Conservation (phyloP, 1,140 invertebrate genomes). For the Cydia strobilella region DNA sequence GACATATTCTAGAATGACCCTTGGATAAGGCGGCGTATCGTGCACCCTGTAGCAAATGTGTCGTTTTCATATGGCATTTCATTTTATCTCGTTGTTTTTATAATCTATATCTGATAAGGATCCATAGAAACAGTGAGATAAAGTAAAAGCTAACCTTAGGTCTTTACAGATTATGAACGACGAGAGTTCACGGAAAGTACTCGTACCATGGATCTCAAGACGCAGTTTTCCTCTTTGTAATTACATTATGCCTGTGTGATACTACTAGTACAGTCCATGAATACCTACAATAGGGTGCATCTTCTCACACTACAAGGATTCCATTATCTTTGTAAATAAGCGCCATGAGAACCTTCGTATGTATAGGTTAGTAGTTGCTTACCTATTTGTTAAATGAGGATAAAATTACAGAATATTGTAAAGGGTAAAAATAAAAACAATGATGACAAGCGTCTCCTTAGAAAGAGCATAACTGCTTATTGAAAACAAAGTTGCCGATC, state of each 20-base stretch:
- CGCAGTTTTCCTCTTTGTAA: not conserved
- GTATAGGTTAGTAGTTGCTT: too few relatives aligned
- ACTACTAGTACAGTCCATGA: not conserved
- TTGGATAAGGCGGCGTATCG: too few relatives aligned
- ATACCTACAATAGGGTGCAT: not conserved
- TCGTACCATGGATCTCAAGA: not conserved
- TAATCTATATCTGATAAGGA: not conserved
- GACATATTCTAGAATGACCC: too few relatives aligned
- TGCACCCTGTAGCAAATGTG: not conserved
- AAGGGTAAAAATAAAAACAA: too few relatives aligned
- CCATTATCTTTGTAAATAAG: not conserved
- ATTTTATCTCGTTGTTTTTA: not conserved
- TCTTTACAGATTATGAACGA: not conserved
- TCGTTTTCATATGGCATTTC: not conserved
- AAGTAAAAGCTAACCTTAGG: not conserved
- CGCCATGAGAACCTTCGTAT: not conserved
- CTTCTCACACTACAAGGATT: not conserved
- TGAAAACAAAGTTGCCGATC: too few relatives aligned
- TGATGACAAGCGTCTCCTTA: too few relatives aligned
- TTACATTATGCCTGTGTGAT: not conserved
- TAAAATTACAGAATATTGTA: too few relatives aligned
- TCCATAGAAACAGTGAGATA: slow-evolving; percentile 1
- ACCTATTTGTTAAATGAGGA: too few relatives aligned
- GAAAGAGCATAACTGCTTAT: too few relatives aligned
- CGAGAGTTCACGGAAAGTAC: not conserved